Percentiles rank a stretch among this genome's conserved stretches.
phyloP scores from a whole-genome alignment of 1,140 invertebrate genomes.

The Neodiprion pinetum region DNA sequence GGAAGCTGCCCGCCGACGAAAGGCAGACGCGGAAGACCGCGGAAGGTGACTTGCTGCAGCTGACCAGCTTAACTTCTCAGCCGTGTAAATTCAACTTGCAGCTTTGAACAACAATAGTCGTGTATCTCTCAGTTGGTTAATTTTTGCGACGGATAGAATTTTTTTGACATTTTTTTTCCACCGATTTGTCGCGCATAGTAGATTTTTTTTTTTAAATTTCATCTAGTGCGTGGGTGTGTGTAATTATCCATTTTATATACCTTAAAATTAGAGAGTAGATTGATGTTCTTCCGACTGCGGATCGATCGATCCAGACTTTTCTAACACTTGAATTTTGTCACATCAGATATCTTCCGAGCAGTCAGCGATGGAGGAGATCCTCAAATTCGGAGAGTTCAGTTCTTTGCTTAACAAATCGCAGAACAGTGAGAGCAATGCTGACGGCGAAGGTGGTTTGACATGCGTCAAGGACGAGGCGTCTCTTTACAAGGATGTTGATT shows the following conservation, averaged over 20 bases:
- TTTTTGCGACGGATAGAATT: no score
- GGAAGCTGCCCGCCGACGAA: conserved; percentile 46
- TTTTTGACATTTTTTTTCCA: no score
- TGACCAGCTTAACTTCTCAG: conserved; percentile 8
- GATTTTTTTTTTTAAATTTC: no score
- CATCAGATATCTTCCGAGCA: conserved; percentile 47
- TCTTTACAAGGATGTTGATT: conserved; percentile 21
- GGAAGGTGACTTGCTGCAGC: conserved; percentile 43
- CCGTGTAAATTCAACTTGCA: conserved; percentile 20
- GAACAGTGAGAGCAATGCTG: conserved; percentile 22
- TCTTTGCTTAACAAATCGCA: conserved; percentile 54
- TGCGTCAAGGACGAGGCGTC: conserved; percentile 7
- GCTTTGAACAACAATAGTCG: conserved; percentile 23
- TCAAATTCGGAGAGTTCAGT: conserved; percentile 57
- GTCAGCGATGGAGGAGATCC: conserved; percentile 51
- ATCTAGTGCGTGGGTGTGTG: no score
- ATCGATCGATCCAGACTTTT: no score
- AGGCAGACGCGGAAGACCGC: conserved; percentile 51
- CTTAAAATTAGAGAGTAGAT: background rate
- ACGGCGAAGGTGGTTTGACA: conserved; percentile 14
- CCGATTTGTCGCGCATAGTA: no score
- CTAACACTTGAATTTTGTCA: background rate
- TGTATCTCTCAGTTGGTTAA: background rate
- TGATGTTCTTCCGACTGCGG: no score
- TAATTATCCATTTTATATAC: background rate